These are phyloP conservation scores for Coreoperca whiteheadi DNA, from an alignment of 2,113 vertebrate species.

Conservation along the genomic window DNA sequence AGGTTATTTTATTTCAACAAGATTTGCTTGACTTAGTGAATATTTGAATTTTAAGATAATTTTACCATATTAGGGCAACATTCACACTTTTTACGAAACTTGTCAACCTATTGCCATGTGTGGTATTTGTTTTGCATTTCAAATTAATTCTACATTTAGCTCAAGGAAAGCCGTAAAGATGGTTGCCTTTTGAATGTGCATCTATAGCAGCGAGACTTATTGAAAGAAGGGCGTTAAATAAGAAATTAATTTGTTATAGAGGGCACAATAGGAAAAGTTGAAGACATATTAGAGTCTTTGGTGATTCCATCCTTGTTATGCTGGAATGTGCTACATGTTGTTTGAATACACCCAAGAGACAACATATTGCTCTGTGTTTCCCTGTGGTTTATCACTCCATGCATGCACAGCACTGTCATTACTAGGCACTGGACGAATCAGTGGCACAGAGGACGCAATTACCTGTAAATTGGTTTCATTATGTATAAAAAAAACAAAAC, in stretches of 20 bases:
- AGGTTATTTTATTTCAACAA: not conserved
- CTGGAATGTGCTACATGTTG: not conserved
- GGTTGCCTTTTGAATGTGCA: too few species aligned
- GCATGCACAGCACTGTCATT: conserved; percentile 40
- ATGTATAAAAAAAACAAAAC: conserved; percentile 42
- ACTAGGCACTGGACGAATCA: conserved; percentile 35
- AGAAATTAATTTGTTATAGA: not conserved
- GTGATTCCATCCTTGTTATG: not conserved
- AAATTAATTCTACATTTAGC: not conserved
- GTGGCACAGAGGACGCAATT: conserved; percentile 54
- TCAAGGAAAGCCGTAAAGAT: too few species aligned
- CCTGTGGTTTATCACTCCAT: conserved; percentile 49
- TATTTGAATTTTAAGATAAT: too few species aligned
- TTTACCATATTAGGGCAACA: too few species aligned
- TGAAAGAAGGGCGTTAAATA: not conserved
- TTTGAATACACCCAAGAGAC: conserved; percentile 9
- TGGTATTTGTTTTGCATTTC: not conserved
- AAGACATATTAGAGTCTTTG: too few species aligned
- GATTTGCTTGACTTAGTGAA: not conserved
- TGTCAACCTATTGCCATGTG: too few species aligned
- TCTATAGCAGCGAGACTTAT: not conserved
- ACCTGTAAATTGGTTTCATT: conserved; percentile 71
- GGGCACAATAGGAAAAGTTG: not conserved
- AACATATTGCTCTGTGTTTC: conserved; percentile 32
- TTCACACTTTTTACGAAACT: too few species aligned